phyloP scores from a whole-genome alignment of 2,113 vertebrate genomes.

The Oreochromis niloticus region DNA sequence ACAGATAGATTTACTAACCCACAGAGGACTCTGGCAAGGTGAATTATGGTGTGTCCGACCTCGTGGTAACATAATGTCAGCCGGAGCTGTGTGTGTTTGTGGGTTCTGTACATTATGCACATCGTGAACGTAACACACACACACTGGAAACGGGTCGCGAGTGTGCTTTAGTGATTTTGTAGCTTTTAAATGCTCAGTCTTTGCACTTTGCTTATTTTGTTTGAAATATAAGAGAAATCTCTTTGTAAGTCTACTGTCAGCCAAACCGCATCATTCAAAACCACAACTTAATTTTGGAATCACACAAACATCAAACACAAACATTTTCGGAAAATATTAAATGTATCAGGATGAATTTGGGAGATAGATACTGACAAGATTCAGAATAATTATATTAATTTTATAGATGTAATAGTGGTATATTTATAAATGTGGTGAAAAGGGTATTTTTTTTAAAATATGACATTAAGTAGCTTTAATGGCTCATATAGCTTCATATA shows the following conservation, averaged over 20 bases:
- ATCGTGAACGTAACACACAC: neutral
- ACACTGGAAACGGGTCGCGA: neutral
- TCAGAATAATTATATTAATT: neutral
- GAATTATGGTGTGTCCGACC: constrained; percentile 25
- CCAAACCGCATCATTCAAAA: neutral
- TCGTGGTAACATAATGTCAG: neutral
- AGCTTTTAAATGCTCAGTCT: neutral
- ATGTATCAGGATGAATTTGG: neutral
- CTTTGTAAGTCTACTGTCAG: neutral
- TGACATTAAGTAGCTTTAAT: rapidly evolving
- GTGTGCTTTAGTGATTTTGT: neutral
- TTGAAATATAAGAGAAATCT: neutral
- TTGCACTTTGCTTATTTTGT: neutral
- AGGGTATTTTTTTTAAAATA: neutral
- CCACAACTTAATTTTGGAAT: neutral
- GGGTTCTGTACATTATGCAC: neutral
- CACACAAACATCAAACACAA: neutral
- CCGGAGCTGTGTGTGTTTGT: neutral
- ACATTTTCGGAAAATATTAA: neutral
- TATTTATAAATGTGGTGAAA: neutral
- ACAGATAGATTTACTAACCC: constrained; percentile 30
- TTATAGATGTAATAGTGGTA: rapidly evolving
- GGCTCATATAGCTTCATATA: neutral
- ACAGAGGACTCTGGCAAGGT: constrained; percentile 15
- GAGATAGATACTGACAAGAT: rapidly evolving